Conservation (phyloP, 2,113 vertebrate genomes). For the human (Homo sapiens) region DNA sequence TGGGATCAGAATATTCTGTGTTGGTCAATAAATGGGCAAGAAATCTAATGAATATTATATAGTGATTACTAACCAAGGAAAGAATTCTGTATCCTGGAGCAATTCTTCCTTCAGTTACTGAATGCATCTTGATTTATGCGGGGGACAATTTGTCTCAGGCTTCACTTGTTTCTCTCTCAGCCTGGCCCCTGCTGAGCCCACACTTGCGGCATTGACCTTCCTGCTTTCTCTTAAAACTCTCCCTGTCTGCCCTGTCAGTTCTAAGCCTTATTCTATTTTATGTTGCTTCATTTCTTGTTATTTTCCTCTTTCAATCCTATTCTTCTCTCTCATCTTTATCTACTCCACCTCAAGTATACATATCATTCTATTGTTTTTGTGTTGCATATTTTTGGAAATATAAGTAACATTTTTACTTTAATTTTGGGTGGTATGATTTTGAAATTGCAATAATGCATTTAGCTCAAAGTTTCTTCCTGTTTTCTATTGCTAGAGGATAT, state of each 20-base stretch:
- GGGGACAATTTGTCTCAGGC: background rate
- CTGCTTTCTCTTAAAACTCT: background rate
- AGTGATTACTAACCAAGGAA: background rate
- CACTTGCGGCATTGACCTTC: accelerated
- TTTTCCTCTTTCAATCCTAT: background rate
- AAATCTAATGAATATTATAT: background rate
- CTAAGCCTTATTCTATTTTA: background rate
- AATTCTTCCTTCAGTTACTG: background rate
- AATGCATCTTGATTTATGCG: background rate
- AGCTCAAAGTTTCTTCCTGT: background rate
- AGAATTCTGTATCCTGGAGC: background rate
- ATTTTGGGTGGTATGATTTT: background rate
- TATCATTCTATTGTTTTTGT: background rate
- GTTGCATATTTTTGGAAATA: background rate
- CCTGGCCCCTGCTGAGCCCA: no score
- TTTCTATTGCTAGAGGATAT: background rate
- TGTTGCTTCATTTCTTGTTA: background rate
- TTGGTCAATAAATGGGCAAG: background rate
- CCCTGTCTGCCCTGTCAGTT: background rate
- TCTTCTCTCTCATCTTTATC: background rate
- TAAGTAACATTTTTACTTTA: background rate
- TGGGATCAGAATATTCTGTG: background rate
- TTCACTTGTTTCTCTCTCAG: background rate
- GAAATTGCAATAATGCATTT: background rate
- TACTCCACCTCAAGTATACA: background rate